phyloP scores from a whole-genome alignment of 2,113 vertebrate genomes.

The Dolichallabes microphthalmus region DNA sequence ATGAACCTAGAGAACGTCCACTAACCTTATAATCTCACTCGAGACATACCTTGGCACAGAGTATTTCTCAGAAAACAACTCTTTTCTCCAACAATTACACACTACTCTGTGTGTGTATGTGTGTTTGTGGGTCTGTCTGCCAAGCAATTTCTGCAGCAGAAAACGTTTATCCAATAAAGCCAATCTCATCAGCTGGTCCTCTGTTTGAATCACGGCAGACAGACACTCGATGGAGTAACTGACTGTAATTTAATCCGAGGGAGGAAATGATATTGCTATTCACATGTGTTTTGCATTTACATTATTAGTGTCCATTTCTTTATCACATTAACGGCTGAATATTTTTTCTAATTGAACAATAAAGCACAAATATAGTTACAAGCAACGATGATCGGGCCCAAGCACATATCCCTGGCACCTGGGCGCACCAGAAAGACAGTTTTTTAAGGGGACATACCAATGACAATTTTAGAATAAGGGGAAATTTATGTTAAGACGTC shows the following conservation, averaged over 20 bases:
- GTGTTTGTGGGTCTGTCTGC: neutral
- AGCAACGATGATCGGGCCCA: no score
- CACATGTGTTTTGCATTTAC: neutral
- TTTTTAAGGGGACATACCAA: no score
- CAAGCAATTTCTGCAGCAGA: neutral
- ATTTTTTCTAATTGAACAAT: neutral
- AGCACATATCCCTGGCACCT: no score
- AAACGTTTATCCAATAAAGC: slow-evolving; percentile 5
- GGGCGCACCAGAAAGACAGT: no score
- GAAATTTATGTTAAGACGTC: no score
- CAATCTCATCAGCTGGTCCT: neutral
- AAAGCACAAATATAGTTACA: neutral
- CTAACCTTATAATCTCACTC: neutral
- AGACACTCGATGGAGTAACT: slow-evolving; percentile 10
- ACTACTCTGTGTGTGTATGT: neutral
- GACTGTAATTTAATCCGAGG: neutral
- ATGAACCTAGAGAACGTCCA: neutral
- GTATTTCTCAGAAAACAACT: neutral
- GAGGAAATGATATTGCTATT: neutral
- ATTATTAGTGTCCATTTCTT: neutral
- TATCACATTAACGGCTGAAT: neutral
- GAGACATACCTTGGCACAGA: neutral
- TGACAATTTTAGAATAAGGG: no score
- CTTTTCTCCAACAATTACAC: neutral
- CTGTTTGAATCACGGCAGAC: neutral